These are phyloP conservation scores for Callyntrura sp. DNA, from an alignment of 2,888 invertebrate genomes.

Conservation along the genomic window DNA sequence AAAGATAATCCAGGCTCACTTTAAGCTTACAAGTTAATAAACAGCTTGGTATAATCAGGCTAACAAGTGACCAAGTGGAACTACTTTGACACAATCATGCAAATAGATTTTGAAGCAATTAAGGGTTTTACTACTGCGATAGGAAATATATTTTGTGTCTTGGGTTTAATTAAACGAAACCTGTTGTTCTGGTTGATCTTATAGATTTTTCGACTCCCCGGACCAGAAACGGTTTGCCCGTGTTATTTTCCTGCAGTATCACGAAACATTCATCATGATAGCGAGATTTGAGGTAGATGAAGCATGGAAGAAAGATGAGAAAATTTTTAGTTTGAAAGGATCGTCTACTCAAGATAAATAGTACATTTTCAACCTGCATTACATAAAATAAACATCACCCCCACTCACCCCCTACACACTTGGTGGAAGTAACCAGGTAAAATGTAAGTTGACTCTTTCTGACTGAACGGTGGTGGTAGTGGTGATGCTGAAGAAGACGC, in stretches of 20 bases:
- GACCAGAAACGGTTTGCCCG: slow-evolving; percentile 51
- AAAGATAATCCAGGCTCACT: too few relatives aligned
- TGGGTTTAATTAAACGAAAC: neutral
- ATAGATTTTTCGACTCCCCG: slow-evolving; percentile 24
- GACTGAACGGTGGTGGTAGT: neutral
- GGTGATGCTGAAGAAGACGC: slow-evolving; percentile 9
- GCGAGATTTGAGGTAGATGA: neutral
- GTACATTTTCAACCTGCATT: neutral
- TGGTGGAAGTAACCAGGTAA: slow-evolving; percentile 24
- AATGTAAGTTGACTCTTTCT: slow-evolving; percentile 12
- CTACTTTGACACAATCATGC: too few relatives aligned
- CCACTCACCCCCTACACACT: slow-evolving; percentile 3
- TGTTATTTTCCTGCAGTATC: neutral
- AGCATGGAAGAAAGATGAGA: slow-evolving; percentile 1
- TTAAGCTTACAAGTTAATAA: too few relatives aligned
- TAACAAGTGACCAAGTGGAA: too few relatives aligned
- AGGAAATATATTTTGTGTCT: too few relatives aligned
- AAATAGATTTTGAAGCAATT: too few relatives aligned
- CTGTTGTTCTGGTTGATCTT: slow-evolving; percentile 33
- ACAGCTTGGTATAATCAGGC: too few relatives aligned
- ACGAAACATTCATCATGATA: slow-evolving; percentile 43
- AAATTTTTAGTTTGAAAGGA: slow-evolving; percentile 6
- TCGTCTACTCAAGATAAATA: slow-evolving; percentile 37
- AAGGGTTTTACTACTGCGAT: too few relatives aligned
- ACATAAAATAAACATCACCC: slow-evolving; percentile 27